Evolutionary conservation across 2,113 vertebrate genomes (phyloP).

Genomic region (Halcyon malimbica): DNA sequence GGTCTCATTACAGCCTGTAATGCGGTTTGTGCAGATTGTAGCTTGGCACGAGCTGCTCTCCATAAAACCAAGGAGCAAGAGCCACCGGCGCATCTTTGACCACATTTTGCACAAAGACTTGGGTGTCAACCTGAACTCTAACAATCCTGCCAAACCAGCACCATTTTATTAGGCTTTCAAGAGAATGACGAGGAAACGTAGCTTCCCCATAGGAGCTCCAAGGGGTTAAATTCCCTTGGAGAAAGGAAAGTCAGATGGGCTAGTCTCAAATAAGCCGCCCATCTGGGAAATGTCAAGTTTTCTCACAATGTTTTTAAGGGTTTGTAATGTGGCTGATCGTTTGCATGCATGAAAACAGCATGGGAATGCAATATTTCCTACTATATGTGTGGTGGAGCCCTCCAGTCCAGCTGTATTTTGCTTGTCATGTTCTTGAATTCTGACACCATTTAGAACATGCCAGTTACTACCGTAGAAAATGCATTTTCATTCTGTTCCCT

Average conservation of each 20-base stretch:
- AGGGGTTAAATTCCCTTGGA: slow-evolving; percentile 65
- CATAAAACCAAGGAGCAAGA: neutral
- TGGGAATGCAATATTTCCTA: slow-evolving; percentile 76
- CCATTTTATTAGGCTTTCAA: neutral
- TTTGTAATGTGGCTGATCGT: slow-evolving; percentile 73
- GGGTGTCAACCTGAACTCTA: slow-evolving; percentile 6
- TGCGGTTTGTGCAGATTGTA: slow-evolving; percentile 27
- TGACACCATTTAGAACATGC: slow-evolving; percentile 68
- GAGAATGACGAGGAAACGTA: neutral
- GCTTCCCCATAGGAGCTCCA: slow-evolving; percentile 8
- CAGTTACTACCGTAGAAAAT: slow-evolving; percentile 65
- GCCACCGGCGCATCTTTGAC: neutral
- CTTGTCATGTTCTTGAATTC: slow-evolving; percentile 76
- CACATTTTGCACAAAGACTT: neutral
- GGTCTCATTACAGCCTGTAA: neutral
- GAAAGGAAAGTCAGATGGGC: slow-evolving; percentile 56
- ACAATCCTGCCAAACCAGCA: neutral
- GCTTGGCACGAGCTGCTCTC: slow-evolving; percentile 34
- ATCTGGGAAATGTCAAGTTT: slow-evolving; percentile 72
- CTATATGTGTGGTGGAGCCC: slow-evolving; percentile 71
- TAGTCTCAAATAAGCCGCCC: slow-evolving; percentile 53
- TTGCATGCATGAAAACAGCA: slow-evolving; percentile 71
- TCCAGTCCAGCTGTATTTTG: slow-evolving; percentile 75
- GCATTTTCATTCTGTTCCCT: slow-evolving; percentile 58
- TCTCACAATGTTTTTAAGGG: slow-evolving; percentile 61